phyloP scores from a whole-genome alignment of 2,797 vertebrate genomes.

The Tangara arthus region DNA sequence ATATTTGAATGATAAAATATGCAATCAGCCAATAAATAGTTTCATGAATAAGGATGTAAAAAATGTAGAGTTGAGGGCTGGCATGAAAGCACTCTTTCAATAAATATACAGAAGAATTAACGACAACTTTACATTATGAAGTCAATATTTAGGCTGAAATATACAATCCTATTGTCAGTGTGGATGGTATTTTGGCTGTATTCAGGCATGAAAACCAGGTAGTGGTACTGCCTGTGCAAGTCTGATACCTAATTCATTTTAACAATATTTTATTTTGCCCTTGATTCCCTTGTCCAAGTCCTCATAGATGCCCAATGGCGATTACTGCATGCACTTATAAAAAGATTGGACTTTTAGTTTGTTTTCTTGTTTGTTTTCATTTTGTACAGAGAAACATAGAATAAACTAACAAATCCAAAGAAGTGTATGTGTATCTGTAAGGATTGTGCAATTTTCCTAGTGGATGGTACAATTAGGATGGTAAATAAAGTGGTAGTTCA shows the following conservation, averaged over 20 bases:
- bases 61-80: not conserved
- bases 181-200: not conserved
- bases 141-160: not conserved
- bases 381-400: not conserved
- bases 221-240: not conserved
- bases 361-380: not conserved
- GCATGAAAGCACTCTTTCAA: not conserved
- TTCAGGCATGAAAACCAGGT: not conserved
- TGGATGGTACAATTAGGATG: not conserved
- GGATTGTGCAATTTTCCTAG: not conserved
- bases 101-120: not conserved
- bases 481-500: not conserved
- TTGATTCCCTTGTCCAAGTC: not conserved
- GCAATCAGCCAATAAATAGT: not conserved
- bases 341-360: not conserved
- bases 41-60: not conserved
- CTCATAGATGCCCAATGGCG: not conserved
- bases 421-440: not conserved
- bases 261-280: not conserved
- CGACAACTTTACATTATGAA: not conserved
- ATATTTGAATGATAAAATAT: not conserved
- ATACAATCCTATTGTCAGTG: not conserved
- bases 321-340: not conserved
- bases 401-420: not conserved
- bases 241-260: not conserved